Evolutionary conservation across 2,797 vertebrate genomes (phyloP).

Genomic region (Peromyscus aztecus): DNA sequence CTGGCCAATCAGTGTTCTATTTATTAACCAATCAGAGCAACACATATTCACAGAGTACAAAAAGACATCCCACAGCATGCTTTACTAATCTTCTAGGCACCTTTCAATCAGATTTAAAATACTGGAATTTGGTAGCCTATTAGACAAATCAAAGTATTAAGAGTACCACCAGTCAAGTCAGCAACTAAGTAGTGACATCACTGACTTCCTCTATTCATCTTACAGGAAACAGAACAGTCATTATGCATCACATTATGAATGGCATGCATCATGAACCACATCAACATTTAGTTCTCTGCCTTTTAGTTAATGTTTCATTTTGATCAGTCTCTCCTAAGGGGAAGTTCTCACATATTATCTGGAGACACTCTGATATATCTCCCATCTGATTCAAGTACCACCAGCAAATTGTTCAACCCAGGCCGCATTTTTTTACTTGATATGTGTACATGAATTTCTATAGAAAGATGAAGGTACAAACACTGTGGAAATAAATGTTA

Average conservation of each 20-base stretch:
- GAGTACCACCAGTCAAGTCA: background rate
- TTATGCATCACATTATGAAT: background rate
- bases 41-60: too few species aligned
- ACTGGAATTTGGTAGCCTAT: background rate
- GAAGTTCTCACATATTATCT: background rate
- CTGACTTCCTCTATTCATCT: too few species aligned
- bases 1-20: too few species aligned
- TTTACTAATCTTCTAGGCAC: background rate
- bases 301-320: background rate
- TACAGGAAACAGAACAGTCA: background rate
- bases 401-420: background rate
- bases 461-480: background rate
- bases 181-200: background rate
- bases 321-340: background rate
- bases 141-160: background rate
- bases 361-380: background rate
- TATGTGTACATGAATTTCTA: background rate
- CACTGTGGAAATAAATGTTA: background rate
- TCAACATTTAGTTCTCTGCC: background rate
- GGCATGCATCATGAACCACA: background rate
- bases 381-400: background rate
- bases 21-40: too few species aligned
- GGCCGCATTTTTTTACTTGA: background rate
- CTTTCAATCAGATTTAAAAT: conserved; percentile 20
- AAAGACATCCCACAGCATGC: background rate